These are phyloP conservation scores for Lordiphosa stackelbergi DNA, from an alignment of 1,140 invertebrate species.

Conservation along the genomic window DNA sequence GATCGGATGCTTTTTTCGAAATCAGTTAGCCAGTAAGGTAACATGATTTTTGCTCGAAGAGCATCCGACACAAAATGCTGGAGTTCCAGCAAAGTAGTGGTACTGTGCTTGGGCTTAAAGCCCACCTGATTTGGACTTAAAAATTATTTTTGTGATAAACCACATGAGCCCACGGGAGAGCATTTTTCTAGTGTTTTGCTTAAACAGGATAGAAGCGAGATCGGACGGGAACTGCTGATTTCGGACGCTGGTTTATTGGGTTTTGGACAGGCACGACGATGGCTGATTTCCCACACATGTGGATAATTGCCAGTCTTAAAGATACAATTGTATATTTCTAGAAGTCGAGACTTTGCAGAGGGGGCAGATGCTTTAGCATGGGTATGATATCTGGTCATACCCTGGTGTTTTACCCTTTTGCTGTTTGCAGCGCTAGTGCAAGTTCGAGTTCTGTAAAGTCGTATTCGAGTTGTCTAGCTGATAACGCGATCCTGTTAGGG, in stretches of 20 bases:
- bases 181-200: conserved; percentile 26
- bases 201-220: conserved; percentile 10
- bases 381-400: conserved; percentile 14
- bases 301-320: conserved; percentile 9
- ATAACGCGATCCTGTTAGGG: too few species aligned
- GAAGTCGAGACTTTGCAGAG: neutral
- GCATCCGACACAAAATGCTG: conserved; percentile 19
- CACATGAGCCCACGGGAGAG: conserved; percentile 19
- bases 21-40: conserved; percentile 6
- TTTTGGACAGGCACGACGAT: neutral
- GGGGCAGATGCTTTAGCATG: conserved; percentile 16
- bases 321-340: conserved; percentile 1
- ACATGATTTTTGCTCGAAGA: conserved; percentile 18
- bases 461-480: too few species aligned
- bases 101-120: conserved; percentile 24
- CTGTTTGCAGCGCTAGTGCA: neutral
- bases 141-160: conserved; percentile 16
- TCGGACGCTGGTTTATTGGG: neutral
- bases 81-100: conserved; percentile 20
- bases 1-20: too few species aligned
- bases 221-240: conserved; percentile 5
- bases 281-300: conserved; percentile 15
- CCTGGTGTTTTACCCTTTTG: conserved; percentile 17
- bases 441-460: conserved; percentile 4
- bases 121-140: conserved; percentile 22